phyloP scores from a whole-genome alignment of 2,888 invertebrate species.

The Trissolcus japonicus region DNA sequence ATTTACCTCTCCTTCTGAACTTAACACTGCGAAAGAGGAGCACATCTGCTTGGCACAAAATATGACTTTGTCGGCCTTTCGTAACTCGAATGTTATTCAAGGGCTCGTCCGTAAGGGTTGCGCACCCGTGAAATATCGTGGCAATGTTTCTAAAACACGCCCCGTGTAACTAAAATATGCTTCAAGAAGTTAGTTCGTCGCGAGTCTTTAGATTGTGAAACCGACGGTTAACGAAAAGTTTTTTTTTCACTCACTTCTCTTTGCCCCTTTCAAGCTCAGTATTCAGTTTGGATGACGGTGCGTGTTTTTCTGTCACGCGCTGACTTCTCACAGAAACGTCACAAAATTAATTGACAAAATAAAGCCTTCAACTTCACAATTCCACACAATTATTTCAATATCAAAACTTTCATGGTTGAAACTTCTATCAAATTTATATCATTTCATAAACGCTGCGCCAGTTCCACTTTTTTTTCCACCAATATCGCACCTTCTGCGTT shows the following conservation, averaged over 20 bases:
- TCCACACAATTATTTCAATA: too few species aligned
- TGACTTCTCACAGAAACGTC: not conserved
- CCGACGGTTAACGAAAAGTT: not conserved
- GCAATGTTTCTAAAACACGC: constrained; percentile 41
- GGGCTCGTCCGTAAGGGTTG: constrained; percentile 32
- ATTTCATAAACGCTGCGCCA: too few species aligned
- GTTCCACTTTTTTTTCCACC: too few species aligned
- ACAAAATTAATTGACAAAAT: constrained; percentile 12
- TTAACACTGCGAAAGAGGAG: constrained; percentile 31
- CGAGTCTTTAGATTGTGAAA: constrained; percentile 2
- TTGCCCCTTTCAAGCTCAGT: constrained; percentile 4
- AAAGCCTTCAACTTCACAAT: not conserved
- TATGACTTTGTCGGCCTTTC: constrained; percentile 39
- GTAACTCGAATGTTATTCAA: constrained; percentile 42
- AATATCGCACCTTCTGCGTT: too few species aligned
- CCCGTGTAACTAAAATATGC: constrained; percentile 28
- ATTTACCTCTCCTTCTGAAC: constrained; percentile 38
- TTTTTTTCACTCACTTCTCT: not conserved
- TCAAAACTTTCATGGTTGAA: too few species aligned
- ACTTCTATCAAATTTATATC: too few species aligned
- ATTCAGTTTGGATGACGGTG: constrained; percentile 17
- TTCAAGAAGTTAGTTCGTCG: constrained; percentile 26
- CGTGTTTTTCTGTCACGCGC: not conserved
- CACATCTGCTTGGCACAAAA: constrained; percentile 20
- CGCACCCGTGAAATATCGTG: constrained; percentile 38